Evolutionary conservation across 2,888 invertebrate species (phyloP), one percentile per base, ranked within the genome.

Genomic region (Phasia obesa): DNA sequence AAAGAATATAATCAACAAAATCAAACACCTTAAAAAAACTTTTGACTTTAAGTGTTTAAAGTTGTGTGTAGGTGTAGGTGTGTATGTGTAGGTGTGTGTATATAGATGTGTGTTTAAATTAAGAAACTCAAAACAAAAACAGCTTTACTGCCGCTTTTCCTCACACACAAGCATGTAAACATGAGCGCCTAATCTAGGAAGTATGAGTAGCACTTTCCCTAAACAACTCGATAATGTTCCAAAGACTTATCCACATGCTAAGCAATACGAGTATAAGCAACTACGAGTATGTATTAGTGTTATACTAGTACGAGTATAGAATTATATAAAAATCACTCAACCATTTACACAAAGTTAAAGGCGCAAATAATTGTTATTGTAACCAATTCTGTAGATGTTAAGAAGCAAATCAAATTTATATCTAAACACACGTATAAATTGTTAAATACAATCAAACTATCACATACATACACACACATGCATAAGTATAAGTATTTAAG

Each of bases 281-380:
- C 6, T 13, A 15, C 21, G 23, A 42, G 25, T 17, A 15, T 31
- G 23, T 64, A 2, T 64, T 2, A 11, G 23, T 7, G 5, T 67
- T 25, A 38, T 9, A 57, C 11, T n/a, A n/a, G n/a, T n/a, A n/a
- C n/a, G n/a, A n/a, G 25, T 55, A 31, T n/a, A 7, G 35, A 38
- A 44, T 62, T 69, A 55, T 51, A 71, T 65, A 67, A 79, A 70
- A 79, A 75, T 79, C 71, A 79, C 60, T 83, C 79, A 75, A 76
- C 65, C 79, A 71, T 75, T 79, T 65, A 76, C 53, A 65, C 79
- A 83, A 76, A 83, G 75, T 83, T 79, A 83, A 83, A 83, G 70
- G 79, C 79, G 83, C 79, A 83, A 83, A 79, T 79, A 83, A 83
- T 83, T 83, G 79, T 83, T 79, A 79, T 83, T 79, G 75, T 57